Evolutionary conservation across 1,140 invertebrate genomes (phyloP).

Genomic region (Drosophila lacertosa): DNA sequence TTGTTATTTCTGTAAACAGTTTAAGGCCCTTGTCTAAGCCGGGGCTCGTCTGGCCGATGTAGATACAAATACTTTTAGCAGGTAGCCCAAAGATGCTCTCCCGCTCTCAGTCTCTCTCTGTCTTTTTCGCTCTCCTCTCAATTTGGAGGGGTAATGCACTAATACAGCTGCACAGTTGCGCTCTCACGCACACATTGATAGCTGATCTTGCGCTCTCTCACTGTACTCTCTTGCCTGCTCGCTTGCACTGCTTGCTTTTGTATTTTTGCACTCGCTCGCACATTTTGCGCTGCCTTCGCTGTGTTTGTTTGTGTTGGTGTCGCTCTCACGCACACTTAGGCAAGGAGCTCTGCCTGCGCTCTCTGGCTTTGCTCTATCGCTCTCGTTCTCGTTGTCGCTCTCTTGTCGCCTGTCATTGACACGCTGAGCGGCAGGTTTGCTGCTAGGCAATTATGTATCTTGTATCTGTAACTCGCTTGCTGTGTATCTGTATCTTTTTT

Average conservation of each 20-base stretch:
- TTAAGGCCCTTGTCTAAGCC: slow-evolving; percentile 60
- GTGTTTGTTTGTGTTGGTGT: slow-evolving; percentile 53
- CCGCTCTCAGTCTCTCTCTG: slow-evolving; percentile 14
- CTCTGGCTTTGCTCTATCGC: slow-evolving; percentile 2
- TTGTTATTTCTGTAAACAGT: slow-evolving; percentile 69
- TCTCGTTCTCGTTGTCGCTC: neutral
- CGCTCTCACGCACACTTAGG: slow-evolving; percentile 56
- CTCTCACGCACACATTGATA: slow-evolving; percentile 48
- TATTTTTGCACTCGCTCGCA: slow-evolving; percentile 49
- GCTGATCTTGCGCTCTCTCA: slow-evolving; percentile 18
- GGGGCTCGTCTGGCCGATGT: slow-evolving; percentile 15
- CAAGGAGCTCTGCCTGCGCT: neutral
- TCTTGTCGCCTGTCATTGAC: slow-evolving; percentile 67
- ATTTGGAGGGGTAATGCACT: slow-evolving; percentile 60
- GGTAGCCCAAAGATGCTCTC: slow-evolving; percentile 23
- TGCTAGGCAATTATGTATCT: slow-evolving; percentile 74
- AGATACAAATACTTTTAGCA: slow-evolving; percentile 13
- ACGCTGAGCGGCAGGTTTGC: slow-evolving; percentile 67
- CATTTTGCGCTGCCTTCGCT: slow-evolving; percentile 37
- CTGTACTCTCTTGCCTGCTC: slow-evolving; percentile 1
- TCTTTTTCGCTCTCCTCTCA: slow-evolving; percentile 1
- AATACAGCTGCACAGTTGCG: slow-evolving; percentile 32
- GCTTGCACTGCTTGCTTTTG: neutral
- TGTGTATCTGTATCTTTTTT: slow-evolving; percentile 60
- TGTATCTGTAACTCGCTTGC: slow-evolving; percentile 69